Base-by-base conservation (phyloP, 37 sponge, comb jelly and placozoan species). In the Crambe crambe region DNA sequence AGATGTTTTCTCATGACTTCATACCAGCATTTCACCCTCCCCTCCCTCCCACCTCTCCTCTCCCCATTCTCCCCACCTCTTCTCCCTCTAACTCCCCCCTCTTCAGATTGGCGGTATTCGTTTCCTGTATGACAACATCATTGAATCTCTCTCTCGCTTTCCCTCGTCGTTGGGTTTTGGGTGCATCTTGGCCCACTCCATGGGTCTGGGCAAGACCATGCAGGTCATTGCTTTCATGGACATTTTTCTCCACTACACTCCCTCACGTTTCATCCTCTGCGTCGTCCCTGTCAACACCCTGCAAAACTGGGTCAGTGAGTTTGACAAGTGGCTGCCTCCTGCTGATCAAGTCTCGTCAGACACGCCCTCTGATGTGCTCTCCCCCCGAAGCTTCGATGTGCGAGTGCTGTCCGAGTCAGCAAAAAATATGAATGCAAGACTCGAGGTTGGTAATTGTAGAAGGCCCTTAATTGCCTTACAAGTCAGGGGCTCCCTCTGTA, bases 171-270 rank as follows among this genome's bases (percentile, higher is more conserved):
- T 80, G 1, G 99, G 99, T 25, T 96, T 94, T 72, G 99, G 99
- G 18, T 98, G 99, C 59, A 96, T 98, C 15, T 74, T 98, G 34
- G 99, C 99, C 27, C 99, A 98, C 78, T 89, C 95, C 74, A 98
- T 98, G 99, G 99, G 99, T 2, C 85, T 98, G 42, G 99, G 99
- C 37, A 98, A 98, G 70, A 98, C 99, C 42, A 82, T 98, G 47
- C 97, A 97, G 85, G 84, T 90, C n/a, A 93, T 97, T 27, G 83
- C 84, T 2, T 98, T 98, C 43, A 89, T 92, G 4, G 99, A 98
- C 68, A 36, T 96, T 29, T 92, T 94, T 56, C 68, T 98, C 17
- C 81, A 91, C 37, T 79, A 69, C 87, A 96, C 97, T 2, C 73
- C 84, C 27, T 74, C 95, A 23, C 61, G 78, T 38, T 82, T 76